These are phyloP conservation scores for Prietella phreatophila DNA, from an alignment of 2,113 vertebrate genomes.

Conservation along the genomic window DNA sequence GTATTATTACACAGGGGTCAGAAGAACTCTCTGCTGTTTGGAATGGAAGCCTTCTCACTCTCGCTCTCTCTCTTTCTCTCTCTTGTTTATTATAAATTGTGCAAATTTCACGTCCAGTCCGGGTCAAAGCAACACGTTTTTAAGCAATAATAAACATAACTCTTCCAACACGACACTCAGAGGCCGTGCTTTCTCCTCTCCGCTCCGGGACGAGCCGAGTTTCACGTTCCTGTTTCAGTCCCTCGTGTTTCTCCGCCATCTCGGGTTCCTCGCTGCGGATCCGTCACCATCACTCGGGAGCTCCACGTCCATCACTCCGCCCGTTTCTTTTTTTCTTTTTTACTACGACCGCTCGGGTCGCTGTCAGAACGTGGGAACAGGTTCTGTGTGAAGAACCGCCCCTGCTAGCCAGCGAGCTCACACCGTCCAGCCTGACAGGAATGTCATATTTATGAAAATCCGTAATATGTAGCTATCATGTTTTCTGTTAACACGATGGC, in stretches of 20 bases:
- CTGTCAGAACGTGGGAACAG: background rate
- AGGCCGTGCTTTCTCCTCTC: background rate
- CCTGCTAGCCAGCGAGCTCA: background rate
- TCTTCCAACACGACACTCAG: background rate
- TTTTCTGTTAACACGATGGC: background rate
- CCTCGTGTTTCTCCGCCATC: background rate
- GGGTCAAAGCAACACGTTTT: background rate
- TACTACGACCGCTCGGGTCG: background rate
- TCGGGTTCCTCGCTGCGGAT: background rate
- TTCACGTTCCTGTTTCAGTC: background rate
- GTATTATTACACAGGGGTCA: constrained; percentile 12
- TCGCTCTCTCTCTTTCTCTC: background rate
- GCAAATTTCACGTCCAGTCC: constrained; percentile 32
- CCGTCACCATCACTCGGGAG: background rate
- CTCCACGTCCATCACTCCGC: background rate
- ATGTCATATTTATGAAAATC: background rate
- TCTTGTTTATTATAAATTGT: constrained; percentile 20
- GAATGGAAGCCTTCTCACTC: background rate
- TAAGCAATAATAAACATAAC: background rate
- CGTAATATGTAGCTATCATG: background rate
- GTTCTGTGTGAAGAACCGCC: background rate
- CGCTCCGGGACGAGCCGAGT: background rate
- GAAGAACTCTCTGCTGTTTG: background rate
- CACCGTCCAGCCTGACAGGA: background rate
- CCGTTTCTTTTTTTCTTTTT: background rate